Base-by-base conservation (phyloP, 1,140 invertebrate species). In the Ips nitidus region DNA sequence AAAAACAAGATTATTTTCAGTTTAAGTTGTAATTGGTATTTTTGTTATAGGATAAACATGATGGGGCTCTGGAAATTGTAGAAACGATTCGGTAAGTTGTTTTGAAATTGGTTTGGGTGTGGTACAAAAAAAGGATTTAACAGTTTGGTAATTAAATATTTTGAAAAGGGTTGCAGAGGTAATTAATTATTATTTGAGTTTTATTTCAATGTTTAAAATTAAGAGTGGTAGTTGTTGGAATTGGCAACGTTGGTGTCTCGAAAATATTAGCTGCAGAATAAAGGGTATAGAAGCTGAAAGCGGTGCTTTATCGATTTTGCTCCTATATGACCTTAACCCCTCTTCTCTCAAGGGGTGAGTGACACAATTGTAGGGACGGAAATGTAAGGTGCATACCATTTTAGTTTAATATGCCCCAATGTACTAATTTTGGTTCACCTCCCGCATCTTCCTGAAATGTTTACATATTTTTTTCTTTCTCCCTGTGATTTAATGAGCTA, bases 61-160 rank as follows among this genome's bases (percentile, higher is more conserved):
- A 96, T 85, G 93, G 92, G 75, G 92, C 92, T 66, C 81, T 91
- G 75, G 94, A 95, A 85, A 92, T 96, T 78, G 89, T 94, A 69
- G 93, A 96, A 80, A 95, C 94, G 37, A 95, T 95, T 83, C 86
- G 88, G 90, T 92, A 83, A 84, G 81, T 78, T 65, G 7, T 22
- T 22, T 22, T 6, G 45, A 47, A 47, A 47, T n/a, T n/a, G n/a
- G 45, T 5, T 47, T 47, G 4, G 45, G n/a, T 4, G n/a, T n/a
- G 45, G 45, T 47, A 47, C n/a, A 47, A 22, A 22, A 22, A 22
- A 22, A 22, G 22, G 22, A 22, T 22, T 22, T 22, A 22, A 22
- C 22, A 22, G 22, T 22, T 22, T 22, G 22, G 22, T 22, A 22
- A 22, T 22, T 22, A 22, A 22, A 22, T 22, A 22, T 22, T 22